phyloP scores from a whole-genome alignment of 2,113 vertebrate species.

The Gambusia affinis region DNA sequence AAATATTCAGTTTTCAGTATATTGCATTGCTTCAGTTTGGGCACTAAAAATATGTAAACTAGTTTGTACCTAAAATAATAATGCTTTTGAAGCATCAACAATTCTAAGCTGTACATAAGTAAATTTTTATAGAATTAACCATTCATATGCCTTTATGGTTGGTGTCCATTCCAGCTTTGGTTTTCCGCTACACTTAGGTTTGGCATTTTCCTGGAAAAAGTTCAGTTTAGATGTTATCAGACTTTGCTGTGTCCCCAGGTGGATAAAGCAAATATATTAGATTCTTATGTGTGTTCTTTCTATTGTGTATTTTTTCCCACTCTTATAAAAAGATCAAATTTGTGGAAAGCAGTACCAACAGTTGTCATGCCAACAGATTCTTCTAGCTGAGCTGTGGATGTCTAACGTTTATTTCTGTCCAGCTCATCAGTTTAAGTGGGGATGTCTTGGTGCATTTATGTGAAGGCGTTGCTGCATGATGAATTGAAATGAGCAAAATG shows the following conservation, averaged over 20 bases:
- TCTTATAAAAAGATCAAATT: background rate
- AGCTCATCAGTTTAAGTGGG: background rate
- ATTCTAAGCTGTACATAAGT: too few species aligned
- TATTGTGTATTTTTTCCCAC: background rate
- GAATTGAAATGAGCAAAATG: background rate
- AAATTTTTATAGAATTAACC: too few species aligned
- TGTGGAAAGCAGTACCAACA: background rate
- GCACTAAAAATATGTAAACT: too few species aligned
- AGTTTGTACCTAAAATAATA: too few species aligned
- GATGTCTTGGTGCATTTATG: background rate
- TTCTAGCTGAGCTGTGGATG: background rate
- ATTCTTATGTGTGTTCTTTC: background rate
- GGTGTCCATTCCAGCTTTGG: too few species aligned
- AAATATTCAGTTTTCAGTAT: background rate
- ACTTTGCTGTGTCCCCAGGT: background rate
- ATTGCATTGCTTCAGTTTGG: background rate
- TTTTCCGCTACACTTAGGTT: too few species aligned
- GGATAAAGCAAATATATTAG: too few species aligned
- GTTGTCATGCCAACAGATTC: background rate
- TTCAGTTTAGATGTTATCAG: too few species aligned
- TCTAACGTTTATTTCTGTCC: background rate
- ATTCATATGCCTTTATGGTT: too few species aligned
- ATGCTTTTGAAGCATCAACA: too few species aligned
- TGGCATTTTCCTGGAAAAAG: too few species aligned
- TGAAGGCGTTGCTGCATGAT: background rate